Conservation (phyloP, 2,113 vertebrate genomes). For the Budorcas taxicolor region DNA sequence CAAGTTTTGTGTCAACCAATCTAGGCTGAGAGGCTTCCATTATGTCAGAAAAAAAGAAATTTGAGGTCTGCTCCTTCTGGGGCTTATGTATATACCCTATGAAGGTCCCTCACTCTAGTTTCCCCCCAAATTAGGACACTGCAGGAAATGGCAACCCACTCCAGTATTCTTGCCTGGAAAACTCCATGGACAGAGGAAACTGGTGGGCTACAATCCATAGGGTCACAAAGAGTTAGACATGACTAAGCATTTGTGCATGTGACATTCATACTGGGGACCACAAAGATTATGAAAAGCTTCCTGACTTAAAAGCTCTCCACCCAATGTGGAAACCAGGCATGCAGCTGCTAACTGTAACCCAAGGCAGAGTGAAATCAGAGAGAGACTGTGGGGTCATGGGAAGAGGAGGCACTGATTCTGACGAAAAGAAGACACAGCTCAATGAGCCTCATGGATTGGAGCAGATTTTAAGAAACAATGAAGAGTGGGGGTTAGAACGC, state of each 20-base stretch:
- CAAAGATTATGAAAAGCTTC: background rate
- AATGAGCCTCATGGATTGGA: background rate
- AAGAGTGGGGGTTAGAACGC: background rate
- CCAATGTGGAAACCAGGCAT: background rate
- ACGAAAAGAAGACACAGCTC: background rate
- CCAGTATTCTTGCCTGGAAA: background rate
- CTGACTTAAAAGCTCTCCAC: background rate
- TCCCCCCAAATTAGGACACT: background rate
- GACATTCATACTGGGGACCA: background rate
- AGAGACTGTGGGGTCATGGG: fast-evolving
- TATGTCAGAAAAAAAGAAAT: background rate
- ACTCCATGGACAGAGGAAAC: background rate
- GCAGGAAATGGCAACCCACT: background rate
- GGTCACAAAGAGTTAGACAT: background rate
- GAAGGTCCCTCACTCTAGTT: background rate
- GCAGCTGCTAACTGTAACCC: background rate
- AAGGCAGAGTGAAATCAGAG: background rate
- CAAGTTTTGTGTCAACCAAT: background rate
- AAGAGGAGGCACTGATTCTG: background rate
- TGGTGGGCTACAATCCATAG: background rate
- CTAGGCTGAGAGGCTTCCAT: background rate
- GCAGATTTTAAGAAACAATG: background rate
- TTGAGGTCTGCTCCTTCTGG: background rate
- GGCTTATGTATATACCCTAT: background rate
- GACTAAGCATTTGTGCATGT: background rate